These are phyloP conservation scores for Trichacis sp. DNA, from an alignment of 2,888 invertebrate genomes.

Conservation along the genomic window DNA sequence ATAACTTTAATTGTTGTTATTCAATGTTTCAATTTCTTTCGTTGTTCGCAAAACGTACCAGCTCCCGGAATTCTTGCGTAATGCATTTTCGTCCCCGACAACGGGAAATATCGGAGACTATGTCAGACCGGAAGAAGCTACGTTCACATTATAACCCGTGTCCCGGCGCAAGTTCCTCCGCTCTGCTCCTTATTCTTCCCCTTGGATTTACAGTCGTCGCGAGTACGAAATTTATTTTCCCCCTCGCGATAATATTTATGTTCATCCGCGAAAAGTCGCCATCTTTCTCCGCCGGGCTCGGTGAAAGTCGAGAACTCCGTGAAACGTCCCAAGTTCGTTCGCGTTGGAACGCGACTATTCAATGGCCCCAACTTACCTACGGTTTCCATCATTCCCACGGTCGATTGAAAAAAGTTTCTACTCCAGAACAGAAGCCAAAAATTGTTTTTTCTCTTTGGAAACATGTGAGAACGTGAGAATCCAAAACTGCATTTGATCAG, in stretches of 20 bases:
- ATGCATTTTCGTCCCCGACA: too few species aligned
- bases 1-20: too few species aligned
- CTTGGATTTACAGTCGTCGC: slow-evolving; percentile 25
- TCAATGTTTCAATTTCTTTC: too few species aligned
- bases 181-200: background rate
- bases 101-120: background rate
- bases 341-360: background rate
- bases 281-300: slow-evolving; percentile 23
- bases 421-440: too few species aligned
- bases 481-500: too few species aligned
- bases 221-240: slow-evolving; percentile 24
- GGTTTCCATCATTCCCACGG: background rate
- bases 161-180: background rate
- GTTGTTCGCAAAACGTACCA: too few species aligned
- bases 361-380: background rate
- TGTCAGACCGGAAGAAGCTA: background rate
- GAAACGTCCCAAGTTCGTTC: background rate
- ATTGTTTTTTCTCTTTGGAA: too few species aligned
- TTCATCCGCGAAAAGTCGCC: slow-evolving; percentile 20
- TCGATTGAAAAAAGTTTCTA: background rate
- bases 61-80: too few species aligned
- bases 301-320: background rate
- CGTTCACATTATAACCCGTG: background rate
- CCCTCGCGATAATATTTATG: slow-evolving; percentile 30
- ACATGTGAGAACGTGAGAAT: background rate